Conservation (phyloP, 2,888 invertebrate genomes). For the Mimas tiliae region DNA sequence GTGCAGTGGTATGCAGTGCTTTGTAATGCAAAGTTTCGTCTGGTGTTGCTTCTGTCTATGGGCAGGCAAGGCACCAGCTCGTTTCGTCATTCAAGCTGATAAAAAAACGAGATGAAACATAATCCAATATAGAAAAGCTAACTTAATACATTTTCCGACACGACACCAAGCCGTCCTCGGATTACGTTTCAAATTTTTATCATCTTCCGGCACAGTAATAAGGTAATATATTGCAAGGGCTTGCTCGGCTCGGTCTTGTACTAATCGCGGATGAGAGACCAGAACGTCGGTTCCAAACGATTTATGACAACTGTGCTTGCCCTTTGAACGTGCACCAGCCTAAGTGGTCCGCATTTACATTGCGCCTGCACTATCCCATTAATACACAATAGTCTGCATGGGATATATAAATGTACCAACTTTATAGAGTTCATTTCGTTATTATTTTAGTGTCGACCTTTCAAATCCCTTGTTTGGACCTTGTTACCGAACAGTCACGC, state of each 20-base stretch:
- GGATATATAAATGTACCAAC: not conserved
- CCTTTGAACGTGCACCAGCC: constrained; percentile 52
- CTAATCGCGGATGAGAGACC: constrained; percentile 59
- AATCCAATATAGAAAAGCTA: not conserved
- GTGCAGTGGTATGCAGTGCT: too few relatives aligned
- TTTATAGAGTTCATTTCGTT: not conserved
- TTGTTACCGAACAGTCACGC: not conserved
- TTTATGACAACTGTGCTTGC: constrained; percentile 61
- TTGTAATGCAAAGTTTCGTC: too few relatives aligned
- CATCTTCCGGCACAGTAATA: constrained; percentile 16
- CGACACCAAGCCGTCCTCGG: not conserved
- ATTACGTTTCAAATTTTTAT: constrained; percentile 18
- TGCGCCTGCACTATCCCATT: constrained; percentile 25
- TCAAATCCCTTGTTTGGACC: not conserved
- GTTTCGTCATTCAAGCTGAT: too few relatives aligned
- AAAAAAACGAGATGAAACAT: not conserved
- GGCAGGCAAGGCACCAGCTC: too few relatives aligned
- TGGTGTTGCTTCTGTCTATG: too few relatives aligned
- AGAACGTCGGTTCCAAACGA: constrained; percentile 51
- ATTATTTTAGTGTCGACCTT: constrained; percentile 11
- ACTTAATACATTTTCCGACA: not conserved
- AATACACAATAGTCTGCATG: not conserved
- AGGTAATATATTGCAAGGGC: constrained; percentile 35
- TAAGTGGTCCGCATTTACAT: constrained; percentile 50
- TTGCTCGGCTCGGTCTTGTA: constrained; percentile 41